These are phyloP conservation scores for Tetrax tetrax DNA, from an alignment of 2,113 vertebrate genomes.

Conservation along the genomic window DNA sequence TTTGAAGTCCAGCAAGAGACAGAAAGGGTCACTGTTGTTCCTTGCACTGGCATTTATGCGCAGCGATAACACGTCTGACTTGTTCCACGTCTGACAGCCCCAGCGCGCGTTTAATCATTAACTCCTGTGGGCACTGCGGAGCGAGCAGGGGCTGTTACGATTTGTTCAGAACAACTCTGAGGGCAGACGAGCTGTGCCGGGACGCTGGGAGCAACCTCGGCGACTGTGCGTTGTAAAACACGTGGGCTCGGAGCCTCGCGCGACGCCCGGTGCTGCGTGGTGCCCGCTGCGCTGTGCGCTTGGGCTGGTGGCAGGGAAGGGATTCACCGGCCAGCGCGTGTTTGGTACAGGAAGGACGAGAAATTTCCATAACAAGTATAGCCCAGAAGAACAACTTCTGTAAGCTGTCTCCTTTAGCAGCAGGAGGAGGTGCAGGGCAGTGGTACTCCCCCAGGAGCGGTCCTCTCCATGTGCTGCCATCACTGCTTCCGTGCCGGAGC, in stretches of 20 bases:
- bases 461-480: background rate
- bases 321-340: rapidly evolving
- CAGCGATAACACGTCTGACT: background rate
- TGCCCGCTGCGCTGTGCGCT: rapidly evolving
- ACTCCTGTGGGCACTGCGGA: rapidly evolving
- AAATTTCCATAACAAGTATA: background rate
- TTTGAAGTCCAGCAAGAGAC: background rate
- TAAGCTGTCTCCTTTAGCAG: background rate
- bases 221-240: rapidly evolving
- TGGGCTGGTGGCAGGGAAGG: background rate
- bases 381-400: background rate
- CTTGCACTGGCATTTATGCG: background rate
- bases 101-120: background rate
- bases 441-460: rapidly evolving
- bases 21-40: background rate
- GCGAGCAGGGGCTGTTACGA: rapidly evolving
- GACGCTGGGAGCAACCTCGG: background rate
- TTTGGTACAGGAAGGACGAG: background rate
- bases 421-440: background rate
- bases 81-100: background rate
- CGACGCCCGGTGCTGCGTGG: rapidly evolving
- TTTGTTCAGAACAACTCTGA: background rate
- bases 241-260: rapidly evolving
- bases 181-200: background rate
- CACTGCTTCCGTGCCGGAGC: background rate